Base-by-base conservation (phyloP, 2,113 vertebrate species). In the Coreoperca whiteheadi region DNA sequence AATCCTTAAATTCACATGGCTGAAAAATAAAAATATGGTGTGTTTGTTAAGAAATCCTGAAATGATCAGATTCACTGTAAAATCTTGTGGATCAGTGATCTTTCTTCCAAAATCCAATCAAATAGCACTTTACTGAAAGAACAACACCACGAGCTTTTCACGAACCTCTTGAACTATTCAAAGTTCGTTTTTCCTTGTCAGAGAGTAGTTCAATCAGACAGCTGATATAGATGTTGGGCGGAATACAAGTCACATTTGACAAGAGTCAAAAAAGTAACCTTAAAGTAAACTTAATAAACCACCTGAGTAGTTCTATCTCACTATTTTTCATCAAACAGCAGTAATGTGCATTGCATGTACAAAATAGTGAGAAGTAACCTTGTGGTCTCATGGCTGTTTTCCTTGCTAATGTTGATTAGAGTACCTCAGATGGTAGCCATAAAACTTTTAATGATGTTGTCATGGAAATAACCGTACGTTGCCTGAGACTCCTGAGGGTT, bases 401-500 rank as follows among this genome's bases (percentile, higher is more conserved):
- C 74, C 43, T 46, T 67, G 69, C 65, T 82, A 75, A 86, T 87
- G 81, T 87, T 88, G 81, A 88, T 91, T 79, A 79, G 70, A 86
- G 80, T 21, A 57, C 66, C 77, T 86, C 84, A 77, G 75, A 81
- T 85, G 72, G 82, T 76, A 81, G 65, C 86, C 69, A 64, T 75
- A 70, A 80, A 91, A 88, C 85, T 89, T 92, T 91, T 81, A 88
- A 91, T 91, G 88, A 89, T 85, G 92, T 92, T 88, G 86, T 88
- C 90, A 87, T 86, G 78, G 87, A 87, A 83, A 89, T 90, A 81
- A 81, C 74, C 85, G 81, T 82, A 74, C 71, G 70, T 79, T 67
- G 73, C 75, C 53, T 68, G 56, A 73, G 79, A 85, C 56, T 89
- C 73, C 71, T 23, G 14, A 59, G 69, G 54, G 83, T 86, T 83